Evolutionary conservation across 2,888 invertebrate genomes (phyloP).

Genomic region (Papilio elwesi): DNA sequence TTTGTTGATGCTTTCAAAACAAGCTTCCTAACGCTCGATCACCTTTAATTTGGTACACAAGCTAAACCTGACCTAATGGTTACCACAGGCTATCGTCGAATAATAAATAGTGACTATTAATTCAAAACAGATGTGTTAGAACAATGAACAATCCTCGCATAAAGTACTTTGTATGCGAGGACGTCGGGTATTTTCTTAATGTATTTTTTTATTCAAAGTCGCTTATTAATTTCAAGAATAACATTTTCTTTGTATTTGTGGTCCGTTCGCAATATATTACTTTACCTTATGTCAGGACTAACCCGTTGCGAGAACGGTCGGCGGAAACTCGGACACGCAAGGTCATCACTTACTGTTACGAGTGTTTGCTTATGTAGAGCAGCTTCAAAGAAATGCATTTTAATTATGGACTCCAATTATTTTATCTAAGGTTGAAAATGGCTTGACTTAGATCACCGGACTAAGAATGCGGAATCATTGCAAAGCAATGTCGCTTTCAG

Average conservation of each 20-base stretch:
- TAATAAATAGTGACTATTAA: not conserved
- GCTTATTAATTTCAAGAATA: not conserved
- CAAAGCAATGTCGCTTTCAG: constrained; percentile 24
- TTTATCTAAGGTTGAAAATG: constrained; percentile 39
- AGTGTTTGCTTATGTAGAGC: constrained; percentile 61
- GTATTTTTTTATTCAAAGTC: not conserved
- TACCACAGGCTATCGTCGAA: too few species aligned
- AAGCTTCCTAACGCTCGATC: too few species aligned
- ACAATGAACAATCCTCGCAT: too few species aligned
- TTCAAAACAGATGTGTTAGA: not conserved
- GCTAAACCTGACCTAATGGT: too few species aligned
- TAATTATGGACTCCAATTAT: constrained; percentile 40
- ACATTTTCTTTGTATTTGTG: constrained; percentile 6
- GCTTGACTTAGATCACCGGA: constrained; percentile 17
- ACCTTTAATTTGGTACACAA: too few species aligned
- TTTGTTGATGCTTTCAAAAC: too few species aligned
- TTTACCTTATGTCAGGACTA: constrained; percentile 46
- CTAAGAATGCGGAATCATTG: constrained; percentile 51
- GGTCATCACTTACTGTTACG: constrained; percentile 67
- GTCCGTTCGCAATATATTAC: constrained; percentile 11
- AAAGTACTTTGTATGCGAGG: too few species aligned
- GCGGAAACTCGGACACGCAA: constrained; percentile 77
- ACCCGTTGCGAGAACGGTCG: constrained; percentile 66
- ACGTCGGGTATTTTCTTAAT: too few species aligned
- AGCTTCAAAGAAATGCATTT: constrained; percentile 46